Conservation (phyloP, 2,888 invertebrate genomes). For the Nasonia oneida region DNA sequence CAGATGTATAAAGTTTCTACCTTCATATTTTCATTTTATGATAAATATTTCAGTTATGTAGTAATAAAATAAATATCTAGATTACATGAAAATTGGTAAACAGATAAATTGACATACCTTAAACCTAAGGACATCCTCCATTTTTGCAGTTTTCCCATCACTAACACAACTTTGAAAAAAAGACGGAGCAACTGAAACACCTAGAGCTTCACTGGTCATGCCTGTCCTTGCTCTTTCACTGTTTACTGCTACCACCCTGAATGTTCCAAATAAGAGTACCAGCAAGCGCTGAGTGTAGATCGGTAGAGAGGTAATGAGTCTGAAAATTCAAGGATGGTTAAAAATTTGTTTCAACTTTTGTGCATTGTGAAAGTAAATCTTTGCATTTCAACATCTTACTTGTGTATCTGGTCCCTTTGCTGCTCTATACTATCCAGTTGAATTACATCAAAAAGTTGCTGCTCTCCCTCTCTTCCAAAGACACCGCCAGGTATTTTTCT, state of each 20-base stretch:
- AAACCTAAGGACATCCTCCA: constrained; percentile 97
- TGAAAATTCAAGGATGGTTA: constrained; percentile 78
- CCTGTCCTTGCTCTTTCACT: constrained; percentile 94
- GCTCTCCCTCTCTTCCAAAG: constrained; percentile 95
- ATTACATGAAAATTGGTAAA: neutral
- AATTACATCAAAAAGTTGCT: constrained; percentile 93
- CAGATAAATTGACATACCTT: constrained; percentile 85
- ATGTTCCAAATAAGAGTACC: constrained; percentile 97
- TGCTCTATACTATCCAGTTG: constrained; percentile 89
- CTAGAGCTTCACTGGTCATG: constrained; percentile 97
- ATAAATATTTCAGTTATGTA: constrained; percentile 13
- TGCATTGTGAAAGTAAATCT: neutral
- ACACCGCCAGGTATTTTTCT: constrained; percentile 98
- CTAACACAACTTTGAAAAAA: constrained; percentile 98
- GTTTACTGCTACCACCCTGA: constrained; percentile 95
- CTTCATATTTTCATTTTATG: constrained; percentile 2
- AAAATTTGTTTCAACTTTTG: constrained; percentile 3
- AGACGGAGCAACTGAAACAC: constrained; percentile 96
- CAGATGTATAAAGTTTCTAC: constrained; percentile 7
- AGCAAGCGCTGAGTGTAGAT: constrained; percentile 94
- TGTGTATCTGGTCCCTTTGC: constrained; percentile 95
- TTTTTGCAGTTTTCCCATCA: constrained; percentile 95
- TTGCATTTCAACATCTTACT: constrained; percentile 81
- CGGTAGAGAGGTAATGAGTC: constrained; percentile 93
- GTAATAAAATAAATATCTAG: neutral